These are phyloP conservation scores for Plemyria rubiginata DNA, from an alignment of 2,888 invertebrate genomes.

Conservation along the genomic window DNA sequence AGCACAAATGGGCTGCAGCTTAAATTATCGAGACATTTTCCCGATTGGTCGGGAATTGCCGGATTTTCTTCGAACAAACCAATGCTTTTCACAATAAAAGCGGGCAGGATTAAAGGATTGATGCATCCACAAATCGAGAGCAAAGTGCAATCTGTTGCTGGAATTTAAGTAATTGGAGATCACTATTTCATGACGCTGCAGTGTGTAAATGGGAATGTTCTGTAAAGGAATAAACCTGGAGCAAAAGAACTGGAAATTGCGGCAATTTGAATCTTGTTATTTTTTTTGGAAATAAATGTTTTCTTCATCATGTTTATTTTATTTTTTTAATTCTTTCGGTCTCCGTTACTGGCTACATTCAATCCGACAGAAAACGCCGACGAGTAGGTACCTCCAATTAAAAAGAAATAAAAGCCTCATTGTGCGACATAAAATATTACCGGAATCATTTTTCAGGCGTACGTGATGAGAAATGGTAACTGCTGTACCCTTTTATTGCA, in stretches of 20 bases:
- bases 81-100: slow-evolving; percentile 23
- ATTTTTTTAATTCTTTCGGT: background rate
- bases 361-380: background rate
- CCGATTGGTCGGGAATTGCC: slow-evolving; percentile 15
- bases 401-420: slow-evolving; percentile 28
- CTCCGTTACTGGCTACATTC: background rate
- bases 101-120: slow-evolving; percentile 21
- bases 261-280: no score
- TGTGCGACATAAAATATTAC: slow-evolving; percentile 33
- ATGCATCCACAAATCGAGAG: slow-evolving; percentile 14
- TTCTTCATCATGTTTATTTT: no score
- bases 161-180: background rate
- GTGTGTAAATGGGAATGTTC: no score
- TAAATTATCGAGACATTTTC: slow-evolving; percentile 25
- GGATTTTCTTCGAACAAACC: slow-evolving; percentile 26
- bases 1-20: slow-evolving; percentile 26
- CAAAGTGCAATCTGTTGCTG: slow-evolving; percentile 8
- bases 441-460: slow-evolving; percentile 36
- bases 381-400: slow-evolving; percentile 16
- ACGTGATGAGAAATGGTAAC: slow-evolving; percentile 43
- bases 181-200: no score
- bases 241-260: no score
- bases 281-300: no score
- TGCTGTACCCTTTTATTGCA: slow-evolving; percentile 3
- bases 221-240: no score